phyloP scores from a whole-genome alignment of 2,888 invertebrate genomes.

The Mechanitis messenoides region DNA sequence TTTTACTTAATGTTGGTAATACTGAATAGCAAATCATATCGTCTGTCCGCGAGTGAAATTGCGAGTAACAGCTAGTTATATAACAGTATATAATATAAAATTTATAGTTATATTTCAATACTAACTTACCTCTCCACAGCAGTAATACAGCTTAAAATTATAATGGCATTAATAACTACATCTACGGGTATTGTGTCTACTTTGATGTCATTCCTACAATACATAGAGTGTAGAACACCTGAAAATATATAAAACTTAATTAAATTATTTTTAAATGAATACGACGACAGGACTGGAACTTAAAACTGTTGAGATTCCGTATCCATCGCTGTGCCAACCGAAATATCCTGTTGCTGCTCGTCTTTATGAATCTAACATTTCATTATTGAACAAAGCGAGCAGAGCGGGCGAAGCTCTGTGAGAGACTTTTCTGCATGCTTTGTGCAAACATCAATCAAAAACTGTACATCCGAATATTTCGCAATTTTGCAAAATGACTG shows the following conservation, averaged over 20 bases:
- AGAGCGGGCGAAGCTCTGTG: no score
- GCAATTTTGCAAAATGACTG: no score
- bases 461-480: no score
- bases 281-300: no score
- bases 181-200: conserved; percentile 82
- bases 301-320: no score
- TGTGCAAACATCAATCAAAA: no score
- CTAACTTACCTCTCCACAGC: conserved; percentile 20
- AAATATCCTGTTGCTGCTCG: neutral
- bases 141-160: conserved; percentile 51
- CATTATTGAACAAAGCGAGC: neutral
- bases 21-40: no score
- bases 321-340: neutral
- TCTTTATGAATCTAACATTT: neutral
- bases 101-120: neutral
- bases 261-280: neutral
- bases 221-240: conserved; percentile 83
- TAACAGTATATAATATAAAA: neutral
- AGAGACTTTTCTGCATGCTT: no score
- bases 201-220: conserved; percentile 73
- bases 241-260: conserved; percentile 10
- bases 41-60: no score
- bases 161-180: conserved; percentile 81
- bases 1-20: no score
- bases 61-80: no score